Evolutionary conservation across 2,797 vertebrate species (phyloP).

Genomic region (Nasua narica): DNA sequence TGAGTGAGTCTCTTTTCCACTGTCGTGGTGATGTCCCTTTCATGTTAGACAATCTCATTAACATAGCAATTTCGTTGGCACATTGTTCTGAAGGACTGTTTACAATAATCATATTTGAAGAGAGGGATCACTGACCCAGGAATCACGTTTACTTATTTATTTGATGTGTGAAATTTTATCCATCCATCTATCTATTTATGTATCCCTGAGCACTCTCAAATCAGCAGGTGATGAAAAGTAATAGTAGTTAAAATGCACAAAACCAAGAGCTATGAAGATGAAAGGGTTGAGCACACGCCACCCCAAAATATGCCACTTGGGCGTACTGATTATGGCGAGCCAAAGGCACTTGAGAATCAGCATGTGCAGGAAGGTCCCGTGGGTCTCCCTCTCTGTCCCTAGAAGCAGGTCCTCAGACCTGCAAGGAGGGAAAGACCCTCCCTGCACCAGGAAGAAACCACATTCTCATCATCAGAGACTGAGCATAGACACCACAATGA

Average conservation of each 20-base stretch:
- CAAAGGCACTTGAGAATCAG: not conserved
- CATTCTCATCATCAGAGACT: not conserved
- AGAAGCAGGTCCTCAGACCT: not conserved
- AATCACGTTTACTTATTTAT: not conserved
- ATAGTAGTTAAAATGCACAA: not conserved
- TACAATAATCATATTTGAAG: not conserved
- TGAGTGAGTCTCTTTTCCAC: not conserved
- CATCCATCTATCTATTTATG: not conserved
- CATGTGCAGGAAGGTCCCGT: not conserved
- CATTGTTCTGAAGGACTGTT: not conserved
- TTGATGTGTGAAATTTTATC: not conserved
- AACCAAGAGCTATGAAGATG: not conserved
- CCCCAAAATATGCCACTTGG: not conserved
- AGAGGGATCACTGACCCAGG: not conserved
- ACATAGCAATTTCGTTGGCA: not conserved
- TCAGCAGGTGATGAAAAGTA: not conserved
- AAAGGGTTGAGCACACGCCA: not conserved
- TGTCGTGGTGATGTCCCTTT: not conserved
- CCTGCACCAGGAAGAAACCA: not conserved
- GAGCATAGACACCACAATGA: not conserved
- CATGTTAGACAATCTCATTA: not conserved
- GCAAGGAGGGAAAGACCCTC: not conserved
- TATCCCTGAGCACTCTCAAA: not conserved
- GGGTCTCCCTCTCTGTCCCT: not conserved
- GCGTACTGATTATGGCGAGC: not conserved